phyloP scores from a whole-genome alignment of 2,797 vertebrate genomes.

The Molossus alvarezi region DNA sequence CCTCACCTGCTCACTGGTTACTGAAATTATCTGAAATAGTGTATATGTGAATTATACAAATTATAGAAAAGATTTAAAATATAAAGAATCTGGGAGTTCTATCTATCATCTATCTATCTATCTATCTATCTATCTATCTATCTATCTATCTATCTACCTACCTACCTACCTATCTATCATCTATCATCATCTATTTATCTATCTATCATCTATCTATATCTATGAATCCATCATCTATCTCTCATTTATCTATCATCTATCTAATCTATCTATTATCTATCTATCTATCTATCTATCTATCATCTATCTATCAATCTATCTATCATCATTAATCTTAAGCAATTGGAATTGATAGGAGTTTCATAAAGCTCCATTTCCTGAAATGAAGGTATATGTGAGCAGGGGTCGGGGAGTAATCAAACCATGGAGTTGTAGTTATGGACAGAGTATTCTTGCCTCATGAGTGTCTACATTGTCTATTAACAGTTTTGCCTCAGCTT shows the following conservation, averaged over 20 bases:
- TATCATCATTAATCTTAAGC: background rate
- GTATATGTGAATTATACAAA: constrained; percentile 45
- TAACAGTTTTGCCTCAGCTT: constrained; percentile 11
- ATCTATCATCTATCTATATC: background rate
- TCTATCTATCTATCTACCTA: background rate
- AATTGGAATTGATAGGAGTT: background rate
- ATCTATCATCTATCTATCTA: background rate
- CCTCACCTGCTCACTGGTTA: background rate
- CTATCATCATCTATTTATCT: background rate
- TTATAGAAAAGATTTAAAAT: background rate
- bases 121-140: background rate
- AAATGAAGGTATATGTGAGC: background rate
- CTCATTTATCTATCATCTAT: background rate
- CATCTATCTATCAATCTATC: background rate
- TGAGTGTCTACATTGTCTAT: background rate
- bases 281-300: background rate
- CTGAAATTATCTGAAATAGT: background rate
- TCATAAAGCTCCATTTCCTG: background rate
- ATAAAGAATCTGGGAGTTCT: background rate
- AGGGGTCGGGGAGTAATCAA: background rate
- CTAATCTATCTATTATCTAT: background rate
- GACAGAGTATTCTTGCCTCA: background rate
- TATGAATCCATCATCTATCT: background rate
- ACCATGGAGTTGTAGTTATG: background rate
- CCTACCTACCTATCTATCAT: background rate